Evolutionary conservation across 2,797 vertebrate genomes (phyloP), one percentile per base, ranked within the genome.

Genomic region (Microtus obscurus): DNA sequence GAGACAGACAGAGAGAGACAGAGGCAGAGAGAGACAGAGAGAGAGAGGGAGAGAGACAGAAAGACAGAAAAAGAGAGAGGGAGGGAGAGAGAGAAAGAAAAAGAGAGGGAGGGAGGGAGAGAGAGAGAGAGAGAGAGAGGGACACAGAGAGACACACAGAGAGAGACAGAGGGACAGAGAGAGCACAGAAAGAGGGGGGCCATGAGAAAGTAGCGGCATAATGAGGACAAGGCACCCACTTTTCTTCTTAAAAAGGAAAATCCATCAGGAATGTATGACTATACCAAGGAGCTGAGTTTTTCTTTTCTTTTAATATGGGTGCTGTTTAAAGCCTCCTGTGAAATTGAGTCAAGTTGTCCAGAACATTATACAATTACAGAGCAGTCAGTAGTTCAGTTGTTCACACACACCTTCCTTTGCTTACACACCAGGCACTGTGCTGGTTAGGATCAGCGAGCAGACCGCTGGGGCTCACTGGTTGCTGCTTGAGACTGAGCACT

Each of bases 171-270:
- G 43, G 56, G 23, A 69, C 21, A n/a, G 31, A 86, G 0, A 37
- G 0, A 37, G 34, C 21, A 45, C 0, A 6, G 34, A 17, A 9
- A 4, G 0, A 8, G 0, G 19, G 16, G 2, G n/a, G 7, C 17
- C 21, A 71, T 1, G 13, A 0, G 16, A 48, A 43, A n/a, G 0
- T 11, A 12, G 91, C 23, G 10, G 25, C 8, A 71, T 12, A 21
- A 3, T 12, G 40, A 65, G 25, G 45, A 19, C 5, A 0, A 9
- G 34, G 13, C 19, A 11, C 14, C 25, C 1, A 9, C 25, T 86
- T 71, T 53, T 23, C 56, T 85, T 82, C 14, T 48, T 67, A 91
- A 67, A 67, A 37, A 74, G 67, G 76, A 82, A 91, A 92, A 34
- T 11, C 86, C 17, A 53, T 69, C 11, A 48, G 65, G 94, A 87